phyloP scores from a whole-genome alignment of 2,888 invertebrate species.

The Heteromurus nitidus region DNA sequence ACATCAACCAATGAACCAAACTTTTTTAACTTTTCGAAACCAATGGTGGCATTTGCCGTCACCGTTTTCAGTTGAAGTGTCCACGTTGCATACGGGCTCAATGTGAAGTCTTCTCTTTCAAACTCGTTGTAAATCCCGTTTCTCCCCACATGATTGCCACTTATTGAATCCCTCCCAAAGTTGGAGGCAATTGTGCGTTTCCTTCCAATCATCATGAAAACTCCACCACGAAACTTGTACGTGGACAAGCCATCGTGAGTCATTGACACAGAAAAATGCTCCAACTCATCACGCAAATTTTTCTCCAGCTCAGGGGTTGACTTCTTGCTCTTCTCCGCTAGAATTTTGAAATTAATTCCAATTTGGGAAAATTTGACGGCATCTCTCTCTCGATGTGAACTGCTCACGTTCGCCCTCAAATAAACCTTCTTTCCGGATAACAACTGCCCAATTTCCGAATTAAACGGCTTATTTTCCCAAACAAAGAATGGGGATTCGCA shows the following conservation, averaged over 20 bases:
- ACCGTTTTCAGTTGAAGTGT: slow-evolving; percentile 21
- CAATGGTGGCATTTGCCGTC: neutral
- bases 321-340: neutral
- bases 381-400: neutral
- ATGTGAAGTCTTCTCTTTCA: slow-evolving; percentile 22
- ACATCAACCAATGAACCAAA: slow-evolving; percentile 30
- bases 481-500: slow-evolving; percentile 42
- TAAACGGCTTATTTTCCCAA: slow-evolving; percentile 34
- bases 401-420: slow-evolving; percentile 17
- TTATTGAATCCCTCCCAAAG: slow-evolving; percentile 31
- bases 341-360: slow-evolving; percentile 34
- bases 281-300: slow-evolving; percentile 23
- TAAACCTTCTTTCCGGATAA: slow-evolving; percentile 12
- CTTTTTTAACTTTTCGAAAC: neutral
- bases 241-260: slow-evolving; percentile 45
- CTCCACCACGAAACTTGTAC: slow-evolving; percentile 9
- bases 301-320: neutral
- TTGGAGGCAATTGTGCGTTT: slow-evolving; percentile 10
- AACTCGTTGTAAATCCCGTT: neutral
- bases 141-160: neutral
- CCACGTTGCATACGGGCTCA: slow-evolving; percentile 62
- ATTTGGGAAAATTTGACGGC: slow-evolving; percentile 36
- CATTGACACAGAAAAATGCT: slow-evolving; percentile 33
- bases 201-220: slow-evolving; percentile 2
- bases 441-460: slow-evolving; percentile 20